Base-by-base conservation (phyloP, 2,113 vertebrate genomes). In the Chlamydotis undulata region DNA sequence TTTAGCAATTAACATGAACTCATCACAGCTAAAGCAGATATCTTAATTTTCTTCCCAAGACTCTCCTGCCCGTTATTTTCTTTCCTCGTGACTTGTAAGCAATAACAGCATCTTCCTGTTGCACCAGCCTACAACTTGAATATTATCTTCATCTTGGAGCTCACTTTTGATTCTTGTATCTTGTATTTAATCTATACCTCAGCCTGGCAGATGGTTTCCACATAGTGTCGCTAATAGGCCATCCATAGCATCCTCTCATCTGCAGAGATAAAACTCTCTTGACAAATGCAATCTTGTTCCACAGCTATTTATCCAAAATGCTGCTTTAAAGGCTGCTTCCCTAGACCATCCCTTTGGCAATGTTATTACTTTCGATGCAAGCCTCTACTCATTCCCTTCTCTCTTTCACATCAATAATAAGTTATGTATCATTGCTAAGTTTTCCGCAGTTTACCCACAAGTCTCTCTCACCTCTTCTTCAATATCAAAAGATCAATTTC, bases 261-360 rank as follows among this genome's bases (percentile, higher is more conserved):
- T 64, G 80, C 91, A 97, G 65, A 94, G 83, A 91, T 71, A 84
- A 92, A 97, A 92, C 68, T 81, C 55, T 71, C 87, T 61, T 93
- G 87, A 93, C 81, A 96, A 83, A 96, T 69, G 50, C 61, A 94
- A 69, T 85, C 78, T 94, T 85, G n/a, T 64, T 91, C 43, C 75
- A 50, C 41, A 65, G 78, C 53, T 90, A 76, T 87, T 93, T 89
- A 93, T 69, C 79, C 50, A 41, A 92, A 93, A 76, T 45, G 28
- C 24, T 68, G 50, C 78, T 76, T 89, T 79, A 81, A 93, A 83
- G 71, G 73, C 83, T 37, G 19, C 78, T 94, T 89, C 81, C 70
- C 53, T 24, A 91, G 31, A 61, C 78, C 14, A 77, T 29, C 67
- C 70, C 74, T 83, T 89, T 69, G 70, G 82, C 87, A 79, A 92